Conservation (phyloP, 2,888 invertebrate genomes). For the Idaea dimidiata region DNA sequence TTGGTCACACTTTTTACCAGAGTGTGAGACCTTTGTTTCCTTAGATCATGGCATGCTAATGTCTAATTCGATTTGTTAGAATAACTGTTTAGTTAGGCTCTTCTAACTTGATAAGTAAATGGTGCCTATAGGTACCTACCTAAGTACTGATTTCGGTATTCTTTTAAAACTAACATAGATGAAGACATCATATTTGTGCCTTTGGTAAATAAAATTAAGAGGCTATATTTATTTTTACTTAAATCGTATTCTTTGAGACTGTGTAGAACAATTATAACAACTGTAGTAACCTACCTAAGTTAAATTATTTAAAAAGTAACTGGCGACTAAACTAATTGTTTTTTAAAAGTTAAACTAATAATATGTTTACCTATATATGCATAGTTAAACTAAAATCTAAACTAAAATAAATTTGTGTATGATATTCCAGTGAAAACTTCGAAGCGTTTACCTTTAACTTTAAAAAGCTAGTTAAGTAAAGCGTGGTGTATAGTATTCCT, state of each 20-base stretch:
- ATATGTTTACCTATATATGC: not conserved
- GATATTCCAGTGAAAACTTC: not conserved
- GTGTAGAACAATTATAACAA: not conserved
- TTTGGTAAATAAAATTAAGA: not conserved
- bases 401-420: not conserved
- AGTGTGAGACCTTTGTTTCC: not conserved
- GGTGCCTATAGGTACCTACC: too few species aligned
- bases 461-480: conserved; percentile 3
- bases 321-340: not conserved
- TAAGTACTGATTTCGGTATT: too few species aligned
- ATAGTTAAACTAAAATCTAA: not conserved
- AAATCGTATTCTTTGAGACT: not conserved
- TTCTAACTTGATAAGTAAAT: not conserved
- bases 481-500: conserved; percentile 17
- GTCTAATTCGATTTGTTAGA: not conserved
- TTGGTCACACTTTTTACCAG: too few species aligned
- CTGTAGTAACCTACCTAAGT: not conserved
- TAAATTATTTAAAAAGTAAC: not conserved
- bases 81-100: not conserved
- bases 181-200: not conserved
- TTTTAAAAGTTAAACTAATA: too few species aligned
- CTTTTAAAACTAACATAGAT: not conserved
- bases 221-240: not conserved
- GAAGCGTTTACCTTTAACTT: conserved; percentile 4
- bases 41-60: not conserved